Evolutionary conservation across 2,888 invertebrate species (phyloP).

Genomic region (Diaprepes abbreviatus): DNA sequence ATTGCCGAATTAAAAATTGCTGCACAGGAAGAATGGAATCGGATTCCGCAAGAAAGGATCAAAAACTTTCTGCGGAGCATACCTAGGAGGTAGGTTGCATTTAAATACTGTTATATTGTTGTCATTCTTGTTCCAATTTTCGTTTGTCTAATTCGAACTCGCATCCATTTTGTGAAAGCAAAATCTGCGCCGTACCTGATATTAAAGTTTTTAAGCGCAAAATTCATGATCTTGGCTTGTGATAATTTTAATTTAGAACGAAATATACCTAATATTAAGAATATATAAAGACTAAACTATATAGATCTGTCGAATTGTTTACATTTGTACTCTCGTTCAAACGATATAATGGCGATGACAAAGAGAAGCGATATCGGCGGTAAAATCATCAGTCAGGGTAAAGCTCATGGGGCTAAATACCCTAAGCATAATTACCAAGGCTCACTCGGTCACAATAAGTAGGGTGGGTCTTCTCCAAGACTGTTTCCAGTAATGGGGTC

Average conservation of each 20-base stretch:
- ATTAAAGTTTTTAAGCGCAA: slow-evolving; percentile 61
- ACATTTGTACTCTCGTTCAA: slow-evolving; percentile 21
- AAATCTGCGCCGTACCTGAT: slow-evolving; percentile 57
- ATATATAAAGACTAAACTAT: slow-evolving; percentile 35
- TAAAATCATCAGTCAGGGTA: slow-evolving; percentile 51
- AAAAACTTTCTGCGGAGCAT: no score
- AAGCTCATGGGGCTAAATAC: slow-evolving; percentile 35
- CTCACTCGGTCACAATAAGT: slow-evolving; percentile 42
- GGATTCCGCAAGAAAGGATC: no score
- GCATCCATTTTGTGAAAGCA: slow-evolving; percentile 67
- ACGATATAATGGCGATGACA: slow-evolving; percentile 59
- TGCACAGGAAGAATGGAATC: no score
- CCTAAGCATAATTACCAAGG: slow-evolving; percentile 42
- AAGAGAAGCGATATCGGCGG: slow-evolving; percentile 59
- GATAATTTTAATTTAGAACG: slow-evolving; percentile 55
- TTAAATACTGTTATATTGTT: no score
- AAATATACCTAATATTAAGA: slow-evolving; percentile 46
- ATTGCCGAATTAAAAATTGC: no score
- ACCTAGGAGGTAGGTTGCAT: no score
- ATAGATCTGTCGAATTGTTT: slow-evolving; percentile 36
- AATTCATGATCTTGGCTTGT: slow-evolving; percentile 64
- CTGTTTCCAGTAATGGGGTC: slow-evolving; percentile 47
- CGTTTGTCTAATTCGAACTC: slow-evolving; percentile 52
- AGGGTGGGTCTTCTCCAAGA: slow-evolving; percentile 45
- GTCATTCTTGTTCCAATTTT: no score